These are phyloP conservation scores for Microcebus jonahi DNA, from an alignment of 2,113 vertebrate species.

Conservation along the genomic window DNA sequence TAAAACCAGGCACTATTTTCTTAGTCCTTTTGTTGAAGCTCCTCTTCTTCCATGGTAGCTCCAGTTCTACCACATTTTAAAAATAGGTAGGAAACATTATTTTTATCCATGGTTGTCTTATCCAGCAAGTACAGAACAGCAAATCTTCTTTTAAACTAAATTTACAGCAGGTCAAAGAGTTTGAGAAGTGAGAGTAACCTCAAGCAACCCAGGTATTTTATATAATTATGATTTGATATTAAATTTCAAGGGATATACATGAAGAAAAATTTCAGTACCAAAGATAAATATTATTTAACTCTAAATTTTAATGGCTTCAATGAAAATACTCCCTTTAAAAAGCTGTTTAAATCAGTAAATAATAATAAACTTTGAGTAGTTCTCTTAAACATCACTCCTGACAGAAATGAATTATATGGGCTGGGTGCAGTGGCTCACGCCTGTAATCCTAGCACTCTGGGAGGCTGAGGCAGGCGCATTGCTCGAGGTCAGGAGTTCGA, in stretches of 20 bases:
- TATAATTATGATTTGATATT: not conserved
- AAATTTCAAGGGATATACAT: not conserved
- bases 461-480: too few species aligned
- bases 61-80: not conserved
- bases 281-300: constrained; percentile 35
- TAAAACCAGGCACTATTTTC: not conserved
- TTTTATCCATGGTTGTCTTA: not conserved
- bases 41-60: not conserved
- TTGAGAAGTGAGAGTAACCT: not conserved
- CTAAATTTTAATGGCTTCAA: not conserved
- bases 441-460: too few species aligned
- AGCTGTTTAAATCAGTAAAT: not conserved
- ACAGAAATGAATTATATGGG: not conserved
- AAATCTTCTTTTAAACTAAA: constrained; percentile 20
- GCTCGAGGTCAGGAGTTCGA: too few species aligned
- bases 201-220: not conserved
- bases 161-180: not conserved
- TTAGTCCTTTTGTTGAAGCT: not conserved
- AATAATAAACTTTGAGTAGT: not conserved
- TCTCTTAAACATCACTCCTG: not conserved
- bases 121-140: not conserved
- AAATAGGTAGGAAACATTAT: not conserved
- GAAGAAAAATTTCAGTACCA: constrained; percentile 15
- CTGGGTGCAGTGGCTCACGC: too few species aligned
- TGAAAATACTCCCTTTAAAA: not conserved